These are phyloP conservation scores for Suricata suricatta DNA, from an alignment of 2,113 vertebrate genomes.

Conservation along the genomic window DNA sequence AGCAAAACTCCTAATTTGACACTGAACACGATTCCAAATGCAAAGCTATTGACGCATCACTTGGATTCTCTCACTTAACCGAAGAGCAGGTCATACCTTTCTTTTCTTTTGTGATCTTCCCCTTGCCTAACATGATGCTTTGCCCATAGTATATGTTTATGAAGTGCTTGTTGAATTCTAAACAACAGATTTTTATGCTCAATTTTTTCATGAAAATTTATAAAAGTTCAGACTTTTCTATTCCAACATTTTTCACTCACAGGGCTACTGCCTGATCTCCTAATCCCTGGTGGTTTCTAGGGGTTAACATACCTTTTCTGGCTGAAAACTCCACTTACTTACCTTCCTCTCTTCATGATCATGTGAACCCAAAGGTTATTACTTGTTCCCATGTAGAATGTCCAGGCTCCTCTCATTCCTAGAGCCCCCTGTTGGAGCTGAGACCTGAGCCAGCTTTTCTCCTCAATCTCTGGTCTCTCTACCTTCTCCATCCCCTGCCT, in stretches of 20 bases:
- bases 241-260: not conserved
- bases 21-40: not conserved
- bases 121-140: not conserved
- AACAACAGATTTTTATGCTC: not conserved
- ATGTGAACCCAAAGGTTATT: not conserved
- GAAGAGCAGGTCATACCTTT: not conserved
- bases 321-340: not conserved
- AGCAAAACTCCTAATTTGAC: not conserved
- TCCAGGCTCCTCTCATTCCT: not conserved
- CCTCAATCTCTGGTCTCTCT: not conserved
- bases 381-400: not conserved
- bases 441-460: not conserved
- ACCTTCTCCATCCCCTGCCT: too few relatives aligned
- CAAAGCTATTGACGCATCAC: not conserved
- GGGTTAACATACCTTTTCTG: not conserved
- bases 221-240: not conserved
- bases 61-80: not conserved
- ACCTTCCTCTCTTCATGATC: not conserved
- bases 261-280: not conserved
- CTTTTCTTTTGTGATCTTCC: not conserved
- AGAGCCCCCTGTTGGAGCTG: not conserved
- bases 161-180: not conserved
- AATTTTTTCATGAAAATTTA: not conserved
- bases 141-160: not conserved
- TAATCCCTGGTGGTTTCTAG: not conserved